A percentile compares a stretch with the other conserved stretches of the same genome.
phyloP scores from a whole-genome alignment of 2,113 vertebrate genomes.

The Verasper variegatus region DNA sequence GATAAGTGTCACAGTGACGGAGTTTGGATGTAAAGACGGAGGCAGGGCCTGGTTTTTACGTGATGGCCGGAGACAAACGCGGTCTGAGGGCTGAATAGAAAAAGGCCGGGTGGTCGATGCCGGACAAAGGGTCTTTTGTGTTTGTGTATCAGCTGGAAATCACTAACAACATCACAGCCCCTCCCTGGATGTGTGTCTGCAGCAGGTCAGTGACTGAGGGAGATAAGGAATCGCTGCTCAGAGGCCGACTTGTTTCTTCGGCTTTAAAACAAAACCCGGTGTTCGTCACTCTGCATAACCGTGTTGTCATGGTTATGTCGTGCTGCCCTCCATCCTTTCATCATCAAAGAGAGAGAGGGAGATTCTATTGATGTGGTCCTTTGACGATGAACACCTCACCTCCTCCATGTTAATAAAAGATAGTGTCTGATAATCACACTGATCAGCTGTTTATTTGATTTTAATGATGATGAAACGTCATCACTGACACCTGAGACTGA shows the following conservation, averaged over 20 bases:
- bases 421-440: too few species aligned
- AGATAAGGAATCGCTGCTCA: conserved; percentile 55
- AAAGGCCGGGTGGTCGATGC: conserved; percentile 41
- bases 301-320: not conserved
- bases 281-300: not conserved
- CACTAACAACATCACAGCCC: conserved; percentile 63
- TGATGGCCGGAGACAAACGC: too few species aligned
- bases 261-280: not conserved
- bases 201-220: conserved; percentile 46
- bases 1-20: too few species aligned
- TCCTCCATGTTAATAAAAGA: too few species aligned
- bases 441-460: too few species aligned
- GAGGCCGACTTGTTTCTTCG: too few species aligned
- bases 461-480: too few species aligned
- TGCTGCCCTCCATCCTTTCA: not conserved
- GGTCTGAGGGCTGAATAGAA: conserved; percentile 39
- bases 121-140: conserved; percentile 71
- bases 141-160: conserved; percentile 76
- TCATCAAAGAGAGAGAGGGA: not conserved
- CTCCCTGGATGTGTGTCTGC: conserved; percentile 14
- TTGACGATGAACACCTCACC: too few species aligned
- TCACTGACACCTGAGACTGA: too few species aligned
- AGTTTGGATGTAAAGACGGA: not conserved
- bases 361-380: too few species aligned
- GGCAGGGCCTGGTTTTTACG: too few species aligned